These are phyloP conservation scores for Drosophila elegans DNA, from an alignment of 1,140 invertebrate species.

Conservation along the genomic window DNA sequence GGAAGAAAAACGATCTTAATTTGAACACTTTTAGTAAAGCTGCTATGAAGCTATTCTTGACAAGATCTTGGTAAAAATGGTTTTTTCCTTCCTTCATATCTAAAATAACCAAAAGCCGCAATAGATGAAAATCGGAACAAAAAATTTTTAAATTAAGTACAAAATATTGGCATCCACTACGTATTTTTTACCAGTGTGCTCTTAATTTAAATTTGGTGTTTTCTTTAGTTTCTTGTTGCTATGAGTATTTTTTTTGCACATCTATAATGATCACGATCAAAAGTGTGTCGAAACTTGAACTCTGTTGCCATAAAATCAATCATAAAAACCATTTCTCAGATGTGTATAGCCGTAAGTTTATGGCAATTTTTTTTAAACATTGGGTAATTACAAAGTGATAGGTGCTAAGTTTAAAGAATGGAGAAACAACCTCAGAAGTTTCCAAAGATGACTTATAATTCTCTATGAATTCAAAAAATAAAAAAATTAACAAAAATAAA, in stretches of 20 bases:
- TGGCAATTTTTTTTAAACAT: constrained; percentile 31
- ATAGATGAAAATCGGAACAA: too few relatives aligned
- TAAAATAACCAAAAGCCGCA: too few relatives aligned
- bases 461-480: background rate
- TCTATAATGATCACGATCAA: constrained; percentile 8
- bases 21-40: background rate
- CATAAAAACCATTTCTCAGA: constrained; percentile 16
- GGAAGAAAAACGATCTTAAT: background rate
- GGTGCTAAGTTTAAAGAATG: background rate
- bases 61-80: too few relatives aligned
- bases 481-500: background rate
- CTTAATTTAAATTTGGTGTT: background rate
- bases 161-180: too few relatives aligned
- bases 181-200: background rate
- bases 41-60: too few relatives aligned
- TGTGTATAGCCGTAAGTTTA: constrained; percentile 19
- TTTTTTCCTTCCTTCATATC: too few relatives aligned
- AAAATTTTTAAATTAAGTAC: too few relatives aligned
- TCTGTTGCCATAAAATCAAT: background rate
- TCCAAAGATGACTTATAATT: background rate
- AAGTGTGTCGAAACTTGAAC: constrained; percentile 38
- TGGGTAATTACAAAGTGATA: constrained; percentile 19
- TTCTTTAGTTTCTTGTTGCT: constrained; percentile 9
- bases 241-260: background rate
- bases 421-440: constrained; percentile 6